Conservation (phyloP, 2,797 vertebrate genomes). For the Antennarius maculatus region DNA sequence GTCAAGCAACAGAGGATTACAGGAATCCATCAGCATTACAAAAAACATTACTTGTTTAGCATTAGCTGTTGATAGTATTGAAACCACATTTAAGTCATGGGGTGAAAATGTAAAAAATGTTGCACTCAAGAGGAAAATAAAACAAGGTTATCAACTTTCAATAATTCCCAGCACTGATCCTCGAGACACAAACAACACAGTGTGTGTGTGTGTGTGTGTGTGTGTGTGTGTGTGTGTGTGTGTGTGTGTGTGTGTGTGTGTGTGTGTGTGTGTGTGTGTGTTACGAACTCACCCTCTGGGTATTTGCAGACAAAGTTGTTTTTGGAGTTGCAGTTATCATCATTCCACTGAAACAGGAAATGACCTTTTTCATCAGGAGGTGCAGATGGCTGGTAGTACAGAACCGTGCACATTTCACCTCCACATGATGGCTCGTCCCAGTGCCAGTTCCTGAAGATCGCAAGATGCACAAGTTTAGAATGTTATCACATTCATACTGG, state of each 20-base stretch:
- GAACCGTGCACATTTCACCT: conserved; percentile 89
- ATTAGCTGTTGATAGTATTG: conserved; percentile 3
- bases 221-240: conserved; percentile 12
- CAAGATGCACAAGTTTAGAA: conserved; percentile 11
- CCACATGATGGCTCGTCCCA: conserved; percentile 93
- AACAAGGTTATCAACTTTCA: neutral
- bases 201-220: conserved; percentile 12
- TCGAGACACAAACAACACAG: conserved; percentile 16
- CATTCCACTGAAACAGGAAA: conserved; percentile 93
- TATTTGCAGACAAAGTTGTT: conserved; percentile 99
- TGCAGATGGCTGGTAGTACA: conserved; percentile 89
- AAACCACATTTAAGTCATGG: conserved; percentile 4
- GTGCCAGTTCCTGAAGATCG: conserved; percentile 90
- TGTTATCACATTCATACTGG: neutral
- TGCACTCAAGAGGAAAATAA: conserved; percentile 12
- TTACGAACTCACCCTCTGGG: conserved; percentile 80
- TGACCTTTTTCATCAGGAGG: conserved; percentile 81
- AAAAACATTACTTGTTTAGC: conserved; percentile 3
- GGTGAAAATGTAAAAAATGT: conserved; percentile 6
- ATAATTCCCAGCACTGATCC: conserved; percentile 12
- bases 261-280: conserved; percentile 14
- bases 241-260: conserved; percentile 12
- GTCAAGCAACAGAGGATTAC: neutral
- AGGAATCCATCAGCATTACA: neutral
- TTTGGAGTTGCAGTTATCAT: conserved; percentile 91